These are phyloP conservation scores for Girardinichthys multiradiatus DNA, from an alignment of 2,113 vertebrate species.

Conservation along the genomic window DNA sequence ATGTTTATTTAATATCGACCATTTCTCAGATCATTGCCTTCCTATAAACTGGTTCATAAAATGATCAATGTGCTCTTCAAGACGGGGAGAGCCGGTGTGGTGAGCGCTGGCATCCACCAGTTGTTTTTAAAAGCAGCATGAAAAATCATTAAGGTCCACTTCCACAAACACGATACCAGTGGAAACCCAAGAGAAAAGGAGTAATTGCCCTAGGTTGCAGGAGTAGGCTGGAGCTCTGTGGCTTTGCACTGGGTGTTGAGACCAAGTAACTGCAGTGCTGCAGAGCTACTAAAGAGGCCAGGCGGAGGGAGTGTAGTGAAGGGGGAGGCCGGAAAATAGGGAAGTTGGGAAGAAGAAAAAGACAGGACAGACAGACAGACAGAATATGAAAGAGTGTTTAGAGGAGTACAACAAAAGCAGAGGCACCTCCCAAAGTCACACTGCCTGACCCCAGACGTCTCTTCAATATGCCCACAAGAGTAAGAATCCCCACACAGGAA, in stretches of 20 bases:
- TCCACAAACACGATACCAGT: constrained; percentile 42
- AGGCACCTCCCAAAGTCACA: constrained; percentile 52
- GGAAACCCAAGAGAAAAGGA: constrained; percentile 21
- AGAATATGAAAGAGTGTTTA: constrained; percentile 36
- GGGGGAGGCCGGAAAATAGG: constrained; percentile 38
- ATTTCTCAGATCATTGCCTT: constrained; percentile 57
- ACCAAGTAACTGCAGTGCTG: constrained; percentile 43
- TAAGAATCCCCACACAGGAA: constrained; percentile 75
- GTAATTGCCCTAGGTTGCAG: constrained; percentile 31
- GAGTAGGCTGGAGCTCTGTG: constrained; percentile 49
- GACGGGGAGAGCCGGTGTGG: constrained; percentile 48
- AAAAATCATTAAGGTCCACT: constrained; percentile 47
- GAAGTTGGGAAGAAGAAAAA: constrained; percentile 52
- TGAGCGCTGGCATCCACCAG: constrained; percentile 42
- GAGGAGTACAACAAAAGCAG: constrained; percentile 55
- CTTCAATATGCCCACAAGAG: constrained; percentile 64
- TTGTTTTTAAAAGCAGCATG: constrained; percentile 36
- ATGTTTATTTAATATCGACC: constrained; percentile 60
- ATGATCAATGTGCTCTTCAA: constrained; percentile 50
- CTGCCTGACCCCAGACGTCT: constrained; percentile 59
- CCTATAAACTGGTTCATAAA: constrained; percentile 60
- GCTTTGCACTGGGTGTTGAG: constrained; percentile 56
- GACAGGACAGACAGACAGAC: constrained; percentile 43
- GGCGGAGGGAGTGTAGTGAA: constrained; percentile 29
- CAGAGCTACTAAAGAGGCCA: constrained; percentile 44